These are phyloP conservation scores for Ametastegia equiseti DNA, from an alignment of 2,888 invertebrate species.

Conservation along the genomic window DNA sequence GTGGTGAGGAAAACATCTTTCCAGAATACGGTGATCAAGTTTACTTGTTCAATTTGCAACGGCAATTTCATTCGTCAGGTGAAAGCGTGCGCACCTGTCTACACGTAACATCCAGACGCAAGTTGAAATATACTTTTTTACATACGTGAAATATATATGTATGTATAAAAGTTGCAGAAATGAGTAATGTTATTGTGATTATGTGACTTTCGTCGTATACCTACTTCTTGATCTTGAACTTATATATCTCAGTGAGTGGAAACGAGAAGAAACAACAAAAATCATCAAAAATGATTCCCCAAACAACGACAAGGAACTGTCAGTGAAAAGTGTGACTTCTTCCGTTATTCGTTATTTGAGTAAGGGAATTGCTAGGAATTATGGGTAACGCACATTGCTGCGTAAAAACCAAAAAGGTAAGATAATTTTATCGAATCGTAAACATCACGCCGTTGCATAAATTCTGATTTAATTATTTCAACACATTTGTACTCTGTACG, in stretches of 20 bases:
- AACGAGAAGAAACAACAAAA: background rate
- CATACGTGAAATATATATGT: background rate
- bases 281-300: background rate
- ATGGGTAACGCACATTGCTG: conserved; percentile 45
- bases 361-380: background rate
- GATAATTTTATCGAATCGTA: background rate
- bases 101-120: background rate
- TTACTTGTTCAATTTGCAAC: background rate
- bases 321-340: conserved; percentile 20
- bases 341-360: background rate
- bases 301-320: background rate
- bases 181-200: background rate
- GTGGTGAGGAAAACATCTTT: background rate
- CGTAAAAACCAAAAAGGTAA: conserved; percentile 40
- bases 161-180: background rate
- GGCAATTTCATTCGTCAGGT: conserved; percentile 2
- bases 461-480: background rate
- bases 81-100: conserved; percentile 26
- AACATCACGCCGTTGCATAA: background rate
- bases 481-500: too few species aligned
- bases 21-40: background rate
- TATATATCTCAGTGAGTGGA: background rate
- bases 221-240: too few species aligned
- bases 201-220: background rate
- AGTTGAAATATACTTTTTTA: background rate